These are phyloP conservation scores for Glaucopsyche alexis DNA, from an alignment of 2,888 invertebrate species.

Conservation along the genomic window DNA sequence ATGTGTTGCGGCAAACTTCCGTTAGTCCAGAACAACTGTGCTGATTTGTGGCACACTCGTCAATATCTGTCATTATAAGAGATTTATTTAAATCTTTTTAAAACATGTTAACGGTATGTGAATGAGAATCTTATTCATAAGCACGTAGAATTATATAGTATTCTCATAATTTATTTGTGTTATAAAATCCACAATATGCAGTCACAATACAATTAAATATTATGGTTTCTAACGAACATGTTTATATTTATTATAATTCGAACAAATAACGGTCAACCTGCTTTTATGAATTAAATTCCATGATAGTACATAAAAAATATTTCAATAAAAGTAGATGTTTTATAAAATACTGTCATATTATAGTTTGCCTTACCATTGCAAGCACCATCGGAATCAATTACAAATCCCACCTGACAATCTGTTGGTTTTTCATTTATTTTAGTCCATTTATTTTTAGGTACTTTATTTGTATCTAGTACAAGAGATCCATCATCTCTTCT, in stretches of 20 bases:
- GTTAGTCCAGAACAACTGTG: conserved; percentile 79
- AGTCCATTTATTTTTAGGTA: conserved; percentile 62
- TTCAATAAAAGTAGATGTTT: not conserved
- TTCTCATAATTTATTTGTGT: too few relatives aligned
- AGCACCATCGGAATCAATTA: conserved; percentile 75
- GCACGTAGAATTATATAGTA: not conserved
- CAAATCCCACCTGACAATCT: conserved; percentile 75
- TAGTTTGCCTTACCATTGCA: conserved; percentile 74
- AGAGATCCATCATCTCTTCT: conserved; percentile 54
- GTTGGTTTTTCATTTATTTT: conserved; percentile 49
- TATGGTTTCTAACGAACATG: too few relatives aligned
- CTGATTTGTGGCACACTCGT: conserved; percentile 84
- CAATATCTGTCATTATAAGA: conserved; percentile 81
- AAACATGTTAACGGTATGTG: not conserved
- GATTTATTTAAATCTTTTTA: conserved; percentile 5
- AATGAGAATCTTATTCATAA: not conserved
- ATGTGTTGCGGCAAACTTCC: conserved; percentile 89
- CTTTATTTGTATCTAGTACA: conserved; percentile 50
- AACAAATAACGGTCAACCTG: too few relatives aligned
- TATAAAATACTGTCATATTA: not conserved
- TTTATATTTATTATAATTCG: too few relatives aligned
- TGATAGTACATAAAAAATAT: too few relatives aligned
- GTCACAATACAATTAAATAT: too few relatives aligned
- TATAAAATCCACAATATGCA: too few relatives aligned
- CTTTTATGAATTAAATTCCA: too few relatives aligned